phyloP scores from a whole-genome alignment of 2,113 vertebrate species.

The Gopherus evgoodei region DNA sequence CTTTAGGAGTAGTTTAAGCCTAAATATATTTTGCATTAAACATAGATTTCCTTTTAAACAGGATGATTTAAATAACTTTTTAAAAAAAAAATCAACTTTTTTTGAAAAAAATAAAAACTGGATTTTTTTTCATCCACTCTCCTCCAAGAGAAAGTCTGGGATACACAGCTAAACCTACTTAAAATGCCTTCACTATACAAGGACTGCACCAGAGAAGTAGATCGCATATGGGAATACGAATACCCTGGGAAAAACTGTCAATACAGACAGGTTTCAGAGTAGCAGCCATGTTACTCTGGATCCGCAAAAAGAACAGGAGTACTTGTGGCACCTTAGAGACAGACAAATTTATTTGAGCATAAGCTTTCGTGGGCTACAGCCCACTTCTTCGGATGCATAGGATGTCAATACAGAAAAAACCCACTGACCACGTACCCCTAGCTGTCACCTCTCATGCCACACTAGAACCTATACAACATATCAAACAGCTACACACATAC shows the following conservation, averaged over 20 bases:
- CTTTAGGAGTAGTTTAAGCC: not conserved
- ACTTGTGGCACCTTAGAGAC: too few species aligned
- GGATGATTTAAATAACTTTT: not conserved
- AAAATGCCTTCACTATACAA: not conserved
- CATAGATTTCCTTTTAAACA: not conserved
- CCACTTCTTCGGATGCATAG: too few species aligned
- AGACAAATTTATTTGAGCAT: too few species aligned
- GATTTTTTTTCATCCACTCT: not conserved
- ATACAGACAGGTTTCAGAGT: not conserved
- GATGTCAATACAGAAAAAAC: not conserved
- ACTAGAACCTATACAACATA: not conserved
- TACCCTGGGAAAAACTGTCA: not conserved
- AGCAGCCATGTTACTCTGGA: too few species aligned
- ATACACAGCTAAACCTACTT: not conserved
- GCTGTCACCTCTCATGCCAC: not conserved
- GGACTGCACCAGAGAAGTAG: not conserved
- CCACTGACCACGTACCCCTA: not conserved
- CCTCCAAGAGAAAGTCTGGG: not conserved
- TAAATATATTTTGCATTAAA: not conserved
- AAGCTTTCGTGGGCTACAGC: too few species aligned
- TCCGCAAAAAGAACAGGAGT: too few species aligned
- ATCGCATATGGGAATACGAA: not conserved
- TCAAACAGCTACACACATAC: not conserved
- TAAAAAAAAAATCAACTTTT: not conserved
- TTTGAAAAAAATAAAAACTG: too few species aligned